Conservation (phyloP, 2,797 vertebrate genomes). For the Epinephelus awoara region DNA sequence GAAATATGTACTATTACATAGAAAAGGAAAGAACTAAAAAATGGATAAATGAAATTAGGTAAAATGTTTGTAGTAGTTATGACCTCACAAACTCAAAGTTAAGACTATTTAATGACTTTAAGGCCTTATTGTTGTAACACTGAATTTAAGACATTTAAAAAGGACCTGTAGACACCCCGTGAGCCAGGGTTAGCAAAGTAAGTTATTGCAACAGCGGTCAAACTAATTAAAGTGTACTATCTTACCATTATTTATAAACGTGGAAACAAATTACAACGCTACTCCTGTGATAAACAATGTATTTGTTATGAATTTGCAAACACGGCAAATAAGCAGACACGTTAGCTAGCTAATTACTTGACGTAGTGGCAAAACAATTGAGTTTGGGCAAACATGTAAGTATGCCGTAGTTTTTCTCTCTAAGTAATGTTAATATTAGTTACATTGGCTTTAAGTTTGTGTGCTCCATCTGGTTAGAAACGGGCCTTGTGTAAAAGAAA, state of each 20-base stretch:
- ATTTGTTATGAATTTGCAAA: background rate
- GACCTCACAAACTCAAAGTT: too few relatives aligned
- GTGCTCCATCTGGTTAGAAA: background rate
- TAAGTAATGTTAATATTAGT: background rate
- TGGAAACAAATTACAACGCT: background rate
- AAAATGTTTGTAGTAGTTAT: too few relatives aligned
- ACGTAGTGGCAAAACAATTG: background rate
- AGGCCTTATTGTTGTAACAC: too few relatives aligned
- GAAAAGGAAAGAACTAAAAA: too few relatives aligned
- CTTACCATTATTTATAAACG: accelerated
- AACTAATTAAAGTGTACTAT: too few relatives aligned
- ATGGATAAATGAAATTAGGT: too few relatives aligned
- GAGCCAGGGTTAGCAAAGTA: background rate
- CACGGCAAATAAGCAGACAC: background rate
- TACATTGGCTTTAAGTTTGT: background rate
- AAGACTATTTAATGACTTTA: too few relatives aligned
- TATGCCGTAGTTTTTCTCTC: background rate
- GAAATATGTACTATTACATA: too few relatives aligned
- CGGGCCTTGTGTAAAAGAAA: background rate
- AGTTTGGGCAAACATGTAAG: background rate
- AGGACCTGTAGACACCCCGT: background rate
- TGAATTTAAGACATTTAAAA: too few relatives aligned
- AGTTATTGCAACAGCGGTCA: background rate
- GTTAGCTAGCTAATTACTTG: background rate
- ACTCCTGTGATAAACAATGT: background rate